A percentile compares a stretch with the other conserved stretches of the same genome.
phyloP scores from a whole-genome alignment of 2,797 vertebrate genomes.

The Spinus olivaceus region DNA sequence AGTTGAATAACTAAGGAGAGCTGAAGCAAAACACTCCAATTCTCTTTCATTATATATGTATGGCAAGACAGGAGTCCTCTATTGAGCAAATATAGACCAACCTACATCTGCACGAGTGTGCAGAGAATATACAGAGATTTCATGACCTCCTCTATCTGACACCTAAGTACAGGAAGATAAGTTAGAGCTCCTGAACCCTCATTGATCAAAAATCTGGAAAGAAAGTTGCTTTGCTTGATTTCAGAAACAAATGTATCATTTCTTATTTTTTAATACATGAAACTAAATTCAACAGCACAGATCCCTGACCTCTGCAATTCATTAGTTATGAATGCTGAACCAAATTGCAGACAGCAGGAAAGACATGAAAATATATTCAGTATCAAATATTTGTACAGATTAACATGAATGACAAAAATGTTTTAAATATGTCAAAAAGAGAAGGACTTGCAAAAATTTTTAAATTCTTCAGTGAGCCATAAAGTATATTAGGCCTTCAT shows the following conservation, averaged over 20 bases:
- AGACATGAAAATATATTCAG: not conserved
- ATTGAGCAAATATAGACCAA: not conserved
- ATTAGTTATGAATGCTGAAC: not conserved
- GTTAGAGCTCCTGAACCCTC: not conserved
- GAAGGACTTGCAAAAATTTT: not conserved
- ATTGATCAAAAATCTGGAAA: not conserved
- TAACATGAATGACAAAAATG: not conserved
- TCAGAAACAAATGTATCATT: not conserved
- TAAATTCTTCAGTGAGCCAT: not conserved
- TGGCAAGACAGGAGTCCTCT: not conserved
- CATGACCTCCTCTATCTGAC: not conserved
- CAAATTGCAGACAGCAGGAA: not conserved
- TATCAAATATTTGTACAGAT: not conserved
- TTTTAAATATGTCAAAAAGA: not conserved
- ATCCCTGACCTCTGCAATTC: not conserved
- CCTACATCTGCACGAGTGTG: not conserved
- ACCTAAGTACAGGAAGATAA: not conserved
- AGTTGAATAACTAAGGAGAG: not conserved
- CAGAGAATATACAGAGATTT: not conserved
- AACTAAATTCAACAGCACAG: not conserved
- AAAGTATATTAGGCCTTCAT: not conserved
- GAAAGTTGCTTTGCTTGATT: not conserved
- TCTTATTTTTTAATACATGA: not conserved
- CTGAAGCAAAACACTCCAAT: not conserved
- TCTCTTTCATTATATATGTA: not conserved